Evolutionary conservation across 2,113 vertebrate genomes (phyloP).

Genomic region (Dasyurus viverrinus): DNA sequence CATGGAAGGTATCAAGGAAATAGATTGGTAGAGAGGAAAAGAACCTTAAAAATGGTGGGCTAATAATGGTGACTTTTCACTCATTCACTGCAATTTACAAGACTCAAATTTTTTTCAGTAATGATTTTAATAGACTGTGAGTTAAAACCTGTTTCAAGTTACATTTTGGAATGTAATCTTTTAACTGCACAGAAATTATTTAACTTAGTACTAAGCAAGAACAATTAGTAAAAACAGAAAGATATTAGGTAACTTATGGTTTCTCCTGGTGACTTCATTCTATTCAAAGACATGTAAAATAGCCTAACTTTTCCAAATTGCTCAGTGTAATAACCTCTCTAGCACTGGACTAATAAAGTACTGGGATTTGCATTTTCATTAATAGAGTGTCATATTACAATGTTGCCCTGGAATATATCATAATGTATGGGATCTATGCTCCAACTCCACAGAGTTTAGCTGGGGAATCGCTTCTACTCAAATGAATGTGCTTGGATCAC

Average conservation of each 20-base stretch:
- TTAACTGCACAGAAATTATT: neutral
- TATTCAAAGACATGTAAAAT: neutral
- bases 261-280: neutral
- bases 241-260: neutral
- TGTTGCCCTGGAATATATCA: neutral
- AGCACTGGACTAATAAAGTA: neutral
- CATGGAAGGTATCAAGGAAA: neutral
- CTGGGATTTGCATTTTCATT: too few relatives aligned
- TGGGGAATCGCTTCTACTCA: neutral
- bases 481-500: neutral
- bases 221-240: neutral
- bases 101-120: neutral
- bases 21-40: neutral
- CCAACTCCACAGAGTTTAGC: too few relatives aligned
- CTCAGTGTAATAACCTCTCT: neutral
- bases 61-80: neutral
- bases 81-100: neutral
- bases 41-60: neutral
- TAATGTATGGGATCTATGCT: too few relatives aligned
- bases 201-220: neutral
- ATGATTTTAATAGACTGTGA: neutral
- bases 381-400: neutral
- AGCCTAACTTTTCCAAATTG: neutral
- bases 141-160: neutral
- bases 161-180: neutral